These are phyloP conservation scores for Jordanella pulchra DNA, from an alignment of 2,797 vertebrate genomes.

Conservation along the genomic window DNA sequence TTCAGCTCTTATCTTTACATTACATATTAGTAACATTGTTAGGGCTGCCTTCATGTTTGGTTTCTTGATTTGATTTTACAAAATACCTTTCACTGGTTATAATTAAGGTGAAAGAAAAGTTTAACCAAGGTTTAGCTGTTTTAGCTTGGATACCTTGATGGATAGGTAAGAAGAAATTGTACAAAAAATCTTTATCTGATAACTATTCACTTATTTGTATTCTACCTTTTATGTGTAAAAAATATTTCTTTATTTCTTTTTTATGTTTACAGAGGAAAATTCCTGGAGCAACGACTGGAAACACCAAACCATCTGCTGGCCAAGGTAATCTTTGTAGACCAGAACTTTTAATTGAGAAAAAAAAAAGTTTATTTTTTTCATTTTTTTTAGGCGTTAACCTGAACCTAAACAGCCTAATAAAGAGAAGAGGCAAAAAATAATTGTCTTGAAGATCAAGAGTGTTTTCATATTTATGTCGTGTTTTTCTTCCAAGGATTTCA, in stretches of 20 bases:
- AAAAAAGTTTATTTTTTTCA: neutral
- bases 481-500: neutral
- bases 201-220: too few relatives aligned
- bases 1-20: too few relatives aligned
- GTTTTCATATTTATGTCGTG: neutral
- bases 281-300: constrained; percentile 83
- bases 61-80: too few relatives aligned
- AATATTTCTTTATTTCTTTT: constrained; percentile 2
- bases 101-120: too few relatives aligned
- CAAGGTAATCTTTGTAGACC: constrained; percentile 79
- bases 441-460: neutral
- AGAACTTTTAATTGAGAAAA: neutral
- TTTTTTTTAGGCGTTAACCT: too few relatives aligned
- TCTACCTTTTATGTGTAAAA: neutral
- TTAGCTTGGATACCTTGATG: too few relatives aligned
- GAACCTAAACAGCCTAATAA: neutral
- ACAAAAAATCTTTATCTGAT: too few relatives aligned
- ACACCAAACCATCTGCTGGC: constrained; percentile 85
- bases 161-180: too few relatives aligned
- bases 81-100: too few relatives aligned
- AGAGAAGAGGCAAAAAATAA: neutral
- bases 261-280: constrained; percentile 85
- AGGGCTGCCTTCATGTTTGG: too few relatives aligned
- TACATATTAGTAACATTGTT: too few relatives aligned
- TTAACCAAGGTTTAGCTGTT: neutral